phyloP scores from a whole-genome alignment of 2,797 vertebrate genomes.

The Urophycis tenuis region DNA sequence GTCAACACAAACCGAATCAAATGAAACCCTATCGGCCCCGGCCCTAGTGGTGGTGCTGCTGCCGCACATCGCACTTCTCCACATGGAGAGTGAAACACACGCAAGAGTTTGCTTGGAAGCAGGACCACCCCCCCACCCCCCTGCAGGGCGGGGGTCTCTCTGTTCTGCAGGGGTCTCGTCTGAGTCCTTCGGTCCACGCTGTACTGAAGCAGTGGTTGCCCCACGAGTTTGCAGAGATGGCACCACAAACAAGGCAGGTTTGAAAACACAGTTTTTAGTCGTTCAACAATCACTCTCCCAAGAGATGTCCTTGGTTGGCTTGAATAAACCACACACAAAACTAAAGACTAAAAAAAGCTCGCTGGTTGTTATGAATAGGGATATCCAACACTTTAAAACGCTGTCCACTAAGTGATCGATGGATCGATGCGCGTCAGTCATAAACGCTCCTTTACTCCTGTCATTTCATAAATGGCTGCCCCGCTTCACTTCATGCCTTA shows the following conservation, averaged over 20 bases:
- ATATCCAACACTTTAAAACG: not conserved
- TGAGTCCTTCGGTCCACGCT: not conserved
- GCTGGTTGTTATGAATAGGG: not conserved
- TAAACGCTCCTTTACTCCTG: not conserved
- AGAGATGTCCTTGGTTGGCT: not conserved
- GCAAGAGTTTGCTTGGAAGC: not conserved
- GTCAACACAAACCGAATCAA: not conserved
- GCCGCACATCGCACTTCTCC: not conserved
- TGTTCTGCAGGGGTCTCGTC: not conserved
- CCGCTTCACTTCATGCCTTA: conserved; percentile 3
- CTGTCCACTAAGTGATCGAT: not conserved
- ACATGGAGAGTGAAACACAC: not conserved
- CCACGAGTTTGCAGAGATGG: not conserved
- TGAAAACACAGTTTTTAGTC: not conserved
- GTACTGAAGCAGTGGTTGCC: not conserved
- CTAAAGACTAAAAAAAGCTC: too few species aligned
- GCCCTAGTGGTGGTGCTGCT: not conserved
- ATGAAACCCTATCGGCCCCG: not conserved
- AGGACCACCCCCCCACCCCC: not conserved
- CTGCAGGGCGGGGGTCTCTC: not conserved
- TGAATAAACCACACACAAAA: not conserved
- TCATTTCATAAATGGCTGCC: conserved; percentile 5
- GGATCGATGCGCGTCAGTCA: not conserved
- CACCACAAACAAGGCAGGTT: not conserved
- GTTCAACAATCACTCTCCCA: not conserved